Base-by-base conservation (phyloP, 2,888 invertebrate genomes). In the Rhabditophanes sp. region DNA sequence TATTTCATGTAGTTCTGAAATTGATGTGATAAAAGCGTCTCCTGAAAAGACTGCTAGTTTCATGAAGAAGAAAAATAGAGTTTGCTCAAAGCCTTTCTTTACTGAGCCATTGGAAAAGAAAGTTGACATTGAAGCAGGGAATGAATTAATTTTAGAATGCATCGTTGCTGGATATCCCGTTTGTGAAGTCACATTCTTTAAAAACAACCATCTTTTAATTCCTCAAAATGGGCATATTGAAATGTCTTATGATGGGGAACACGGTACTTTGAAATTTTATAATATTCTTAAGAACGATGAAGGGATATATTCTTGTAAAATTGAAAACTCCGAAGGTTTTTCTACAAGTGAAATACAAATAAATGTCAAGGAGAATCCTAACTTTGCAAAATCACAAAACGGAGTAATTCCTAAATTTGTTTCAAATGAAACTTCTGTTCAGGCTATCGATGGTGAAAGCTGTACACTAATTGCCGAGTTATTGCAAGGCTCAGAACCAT, bases 211-310 rank as follows among this genome's bases (percentile, higher is more conserved):
- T n/a, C n/a, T n/a, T n/a, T n/a, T 55, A 8, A 35, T 45, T 22
- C 53, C 52, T 26, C 44, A 45, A 37, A 30, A 45, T 25, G 41
- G 42, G 30, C 35, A 36, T 41, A 41, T 21, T 21, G 21, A 25
- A 16, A 56, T 64, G 45, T 49, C 46, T 16, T 64, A 53, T 35
- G 64, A 64, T 37, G 64, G 64, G 35, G 64, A 64, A 41, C 53
- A 51, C 30, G 55, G 59, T 12, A 50, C 61, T 15, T 43, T 64
- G 28, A 51, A 46, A 22, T 51, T 63, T 35, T 16, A 28, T n/a
- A 26, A 26, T 25, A 22, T 51, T 11, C 25, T 37, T 1, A 12
- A 30, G 16, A 24, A 42, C 9, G 44, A 42, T 25, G 31, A 36
- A 19, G 48, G 48, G 9, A 39, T 25, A 9, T 56, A 53, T 33